These are phyloP conservation scores for Lota lota DNA, from an alignment of 2,113 vertebrate genomes.

Conservation along the genomic window DNA sequence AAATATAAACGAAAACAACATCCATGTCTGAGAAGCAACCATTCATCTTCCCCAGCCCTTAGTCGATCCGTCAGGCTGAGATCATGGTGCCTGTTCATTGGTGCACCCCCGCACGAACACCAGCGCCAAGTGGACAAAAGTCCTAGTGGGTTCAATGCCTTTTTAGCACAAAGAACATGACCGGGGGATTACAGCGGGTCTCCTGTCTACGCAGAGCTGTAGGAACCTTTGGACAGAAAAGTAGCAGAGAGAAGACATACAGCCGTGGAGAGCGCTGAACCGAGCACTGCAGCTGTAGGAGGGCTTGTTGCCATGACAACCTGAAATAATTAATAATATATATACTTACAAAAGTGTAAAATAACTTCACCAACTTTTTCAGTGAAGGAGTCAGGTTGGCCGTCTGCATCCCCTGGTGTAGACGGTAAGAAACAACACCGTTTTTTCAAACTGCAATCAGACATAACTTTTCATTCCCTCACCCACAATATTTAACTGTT, in stretches of 20 bases:
- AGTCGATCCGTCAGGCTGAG: too few species aligned
- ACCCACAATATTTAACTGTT: neutral
- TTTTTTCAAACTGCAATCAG: neutral
- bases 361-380: constrained; percentile 22
- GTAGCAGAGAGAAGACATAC: constrained; percentile 20
- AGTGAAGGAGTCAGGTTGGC: neutral
- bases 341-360: too few species aligned
- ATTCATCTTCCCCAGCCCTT: too few species aligned
- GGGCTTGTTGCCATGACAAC: constrained; percentile 63
- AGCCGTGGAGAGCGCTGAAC: constrained; percentile 23
- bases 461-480: neutral
- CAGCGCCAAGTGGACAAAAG: too few species aligned
- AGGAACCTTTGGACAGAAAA: constrained; percentile 11
- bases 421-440: neutral
- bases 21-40: too few species aligned
- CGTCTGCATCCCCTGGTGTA: constrained; percentile 10
- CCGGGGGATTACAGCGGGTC: too few species aligned
- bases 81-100: too few species aligned
- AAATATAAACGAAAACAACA: too few species aligned
- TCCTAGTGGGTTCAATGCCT: too few species aligned
- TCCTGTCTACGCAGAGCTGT: neutral
- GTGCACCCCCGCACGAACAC: too few species aligned
- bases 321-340: constrained; percentile 12
- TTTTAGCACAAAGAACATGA: too few species aligned
- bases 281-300: constrained; percentile 27